Evolutionary conservation across 2,797 vertebrate species (phyloP).

Genomic region (Channallabes apus): DNA sequence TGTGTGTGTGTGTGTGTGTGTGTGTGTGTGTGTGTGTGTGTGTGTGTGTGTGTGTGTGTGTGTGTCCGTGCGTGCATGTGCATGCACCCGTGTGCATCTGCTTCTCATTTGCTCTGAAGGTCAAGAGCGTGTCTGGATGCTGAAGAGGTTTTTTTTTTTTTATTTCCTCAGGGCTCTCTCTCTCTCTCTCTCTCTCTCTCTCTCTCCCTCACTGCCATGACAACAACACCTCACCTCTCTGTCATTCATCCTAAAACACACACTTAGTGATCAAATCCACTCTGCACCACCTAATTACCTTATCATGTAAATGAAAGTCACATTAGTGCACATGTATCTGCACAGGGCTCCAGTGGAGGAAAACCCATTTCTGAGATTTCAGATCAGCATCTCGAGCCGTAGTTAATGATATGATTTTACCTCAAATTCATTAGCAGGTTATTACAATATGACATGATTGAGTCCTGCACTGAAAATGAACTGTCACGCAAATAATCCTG

Average conservation of each 20-base stretch:
- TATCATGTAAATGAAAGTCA: conserved; percentile 21
- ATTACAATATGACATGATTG: background rate
- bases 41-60: background rate
- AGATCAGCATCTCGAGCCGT: background rate
- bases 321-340: background rate
- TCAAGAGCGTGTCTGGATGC: conserved; percentile 53
- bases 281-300: conserved; percentile 1
- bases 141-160: conserved; percentile 41
- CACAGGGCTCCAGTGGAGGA: background rate
- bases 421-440: background rate
- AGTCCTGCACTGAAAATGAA: background rate
- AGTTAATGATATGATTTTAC: background rate
- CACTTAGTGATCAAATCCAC: conserved; percentile 17
- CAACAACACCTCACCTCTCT: conserved; percentile 52
- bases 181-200: conserved; percentile 28
- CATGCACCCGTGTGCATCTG: conserved; percentile 17
- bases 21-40: background rate
- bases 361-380: background rate
- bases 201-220: conserved; percentile 53
- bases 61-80: conserved; percentile 1
- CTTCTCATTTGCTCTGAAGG: conserved; percentile 53
- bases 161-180: conserved; percentile 42
- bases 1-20: conserved; percentile 29
- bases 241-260: conserved; percentile 25
- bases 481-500: background rate